Evolutionary conservation across 1,140 invertebrate species (phyloP).

Genomic region (Drosophila suzukii): DNA sequence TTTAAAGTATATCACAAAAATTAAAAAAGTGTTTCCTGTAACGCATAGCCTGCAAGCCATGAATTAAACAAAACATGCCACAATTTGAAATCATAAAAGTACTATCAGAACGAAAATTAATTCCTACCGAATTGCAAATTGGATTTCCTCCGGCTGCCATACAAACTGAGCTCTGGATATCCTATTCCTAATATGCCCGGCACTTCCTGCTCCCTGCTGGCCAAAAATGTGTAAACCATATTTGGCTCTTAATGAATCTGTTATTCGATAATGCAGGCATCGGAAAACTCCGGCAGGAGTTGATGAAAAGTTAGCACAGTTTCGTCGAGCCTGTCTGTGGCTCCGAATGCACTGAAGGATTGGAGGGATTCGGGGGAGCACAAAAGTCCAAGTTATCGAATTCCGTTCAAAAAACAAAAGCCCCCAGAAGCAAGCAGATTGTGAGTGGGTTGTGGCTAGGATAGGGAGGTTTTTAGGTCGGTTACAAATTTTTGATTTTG

Average conservation of each 20-base stretch:
- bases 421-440: slow-evolving; percentile 9
- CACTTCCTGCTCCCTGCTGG: slow-evolving; percentile 12
- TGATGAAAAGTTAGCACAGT: slow-evolving; percentile 68
- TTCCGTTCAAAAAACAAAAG: slow-evolving; percentile 29
- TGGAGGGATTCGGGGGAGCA: slow-evolving; percentile 17
- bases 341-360: slow-evolving; percentile 44
- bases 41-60: not conserved
- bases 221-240: slow-evolving; percentile 65
- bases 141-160: slow-evolving; percentile 12
- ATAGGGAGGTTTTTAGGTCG: not conserved
- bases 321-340: slow-evolving; percentile 56
- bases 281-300: slow-evolving; percentile 42
- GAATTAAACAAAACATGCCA: not conserved
- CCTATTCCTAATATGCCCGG: slow-evolving; percentile 22
- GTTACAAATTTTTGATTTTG: slow-evolving; percentile 21
- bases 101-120: not conserved
- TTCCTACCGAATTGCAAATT: slow-evolving; percentile 2
- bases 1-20: too few species aligned
- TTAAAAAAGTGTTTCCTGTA: too few species aligned
- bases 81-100: not conserved
- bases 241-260: slow-evolving; percentile 76
- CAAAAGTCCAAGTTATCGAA: slow-evolving; percentile 57
- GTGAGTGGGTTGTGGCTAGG: not conserved
- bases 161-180: slow-evolving; percentile 31
- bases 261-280: slow-evolving; percentile 74